Percentiles rank a stretch among this genome's conserved stretches.
phyloP scores from a whole-genome alignment of 2,113 vertebrate species.

The Chunga burmeisteri region DNA sequence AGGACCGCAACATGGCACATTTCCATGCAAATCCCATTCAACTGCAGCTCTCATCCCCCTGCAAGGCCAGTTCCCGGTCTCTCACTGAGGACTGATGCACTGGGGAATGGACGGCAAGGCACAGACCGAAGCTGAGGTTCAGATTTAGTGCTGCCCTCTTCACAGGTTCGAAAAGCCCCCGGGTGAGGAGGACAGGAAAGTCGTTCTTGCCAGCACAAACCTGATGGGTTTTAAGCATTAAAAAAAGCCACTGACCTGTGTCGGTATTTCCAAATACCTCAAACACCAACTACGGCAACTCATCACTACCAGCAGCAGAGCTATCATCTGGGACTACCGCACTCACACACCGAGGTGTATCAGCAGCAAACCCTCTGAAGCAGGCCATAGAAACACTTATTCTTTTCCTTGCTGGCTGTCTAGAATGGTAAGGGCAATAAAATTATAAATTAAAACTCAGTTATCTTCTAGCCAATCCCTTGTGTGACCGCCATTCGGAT shows the following conservation, averaged over 20 bases:
- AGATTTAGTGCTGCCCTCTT: not conserved
- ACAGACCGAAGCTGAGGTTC: not conserved
- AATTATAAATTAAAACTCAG: not conserved
- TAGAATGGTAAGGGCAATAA: not conserved
- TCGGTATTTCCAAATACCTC: not conserved
- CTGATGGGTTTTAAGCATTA: not conserved
- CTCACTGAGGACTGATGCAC: not conserved
- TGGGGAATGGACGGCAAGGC: not conserved
- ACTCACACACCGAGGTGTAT: not conserved
- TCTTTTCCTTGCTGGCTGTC: not conserved
- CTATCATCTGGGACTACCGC: not conserved
- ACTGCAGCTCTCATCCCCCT: accelerated
- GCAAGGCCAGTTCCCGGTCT: not conserved
- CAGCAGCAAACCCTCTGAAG: not conserved
- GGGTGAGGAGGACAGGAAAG: not conserved
- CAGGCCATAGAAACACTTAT: not conserved
- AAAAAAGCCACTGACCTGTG: not conserved
- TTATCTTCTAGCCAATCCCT: not conserved
- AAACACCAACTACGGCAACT: not conserved
- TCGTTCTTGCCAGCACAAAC: not conserved
- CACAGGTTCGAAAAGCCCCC: not conserved
- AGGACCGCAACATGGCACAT: accelerated
- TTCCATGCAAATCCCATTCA: not conserved
- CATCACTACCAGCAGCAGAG: not conserved
- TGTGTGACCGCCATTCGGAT: not conserved